Percentiles rank a stretch among this genome's conserved stretches.
These are phyloP conservation scores for Cebus imitator DNA, from an alignment of 2,113 vertebrate genomes.

Conservation along the genomic window DNA sequence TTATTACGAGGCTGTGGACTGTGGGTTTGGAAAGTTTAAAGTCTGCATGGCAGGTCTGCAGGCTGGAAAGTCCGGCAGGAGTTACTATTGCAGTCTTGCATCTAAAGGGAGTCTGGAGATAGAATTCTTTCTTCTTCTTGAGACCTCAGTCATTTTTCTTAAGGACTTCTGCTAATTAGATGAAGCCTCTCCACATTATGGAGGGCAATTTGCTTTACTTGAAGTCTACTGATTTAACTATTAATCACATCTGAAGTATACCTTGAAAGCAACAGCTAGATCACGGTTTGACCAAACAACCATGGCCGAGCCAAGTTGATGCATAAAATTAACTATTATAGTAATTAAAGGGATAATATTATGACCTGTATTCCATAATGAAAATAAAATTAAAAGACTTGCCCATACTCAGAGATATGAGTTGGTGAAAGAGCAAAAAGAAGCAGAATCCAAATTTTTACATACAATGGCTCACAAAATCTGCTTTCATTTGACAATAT, in stretches of 20 bases:
- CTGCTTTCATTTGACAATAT: background rate
- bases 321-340: background rate
- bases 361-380: background rate
- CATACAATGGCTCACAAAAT: background rate
- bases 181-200: background rate
- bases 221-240: background rate
- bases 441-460: background rate
- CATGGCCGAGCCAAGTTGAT: background rate
- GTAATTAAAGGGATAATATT: background rate
- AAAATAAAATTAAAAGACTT: conserved; percentile 15
- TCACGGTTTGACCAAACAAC: background rate
- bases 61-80: background rate
- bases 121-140: background rate
- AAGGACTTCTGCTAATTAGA: background rate
- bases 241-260: background rate
- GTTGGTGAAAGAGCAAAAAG: conserved; percentile 6
- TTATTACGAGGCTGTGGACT: background rate
- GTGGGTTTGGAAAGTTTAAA: background rate
- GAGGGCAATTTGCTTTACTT: background rate
- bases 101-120: background rate
- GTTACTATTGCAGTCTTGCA: background rate
- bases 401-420: background rate
- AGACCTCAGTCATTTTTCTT: background rate
- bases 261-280: background rate
- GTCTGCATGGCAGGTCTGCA: background rate